A percentile compares a stretch with the other conserved stretches of the same genome.
Conservation (phyloP, 37 sponge, comb jelly and placozoan species). For the Geodia barretti region DNA sequence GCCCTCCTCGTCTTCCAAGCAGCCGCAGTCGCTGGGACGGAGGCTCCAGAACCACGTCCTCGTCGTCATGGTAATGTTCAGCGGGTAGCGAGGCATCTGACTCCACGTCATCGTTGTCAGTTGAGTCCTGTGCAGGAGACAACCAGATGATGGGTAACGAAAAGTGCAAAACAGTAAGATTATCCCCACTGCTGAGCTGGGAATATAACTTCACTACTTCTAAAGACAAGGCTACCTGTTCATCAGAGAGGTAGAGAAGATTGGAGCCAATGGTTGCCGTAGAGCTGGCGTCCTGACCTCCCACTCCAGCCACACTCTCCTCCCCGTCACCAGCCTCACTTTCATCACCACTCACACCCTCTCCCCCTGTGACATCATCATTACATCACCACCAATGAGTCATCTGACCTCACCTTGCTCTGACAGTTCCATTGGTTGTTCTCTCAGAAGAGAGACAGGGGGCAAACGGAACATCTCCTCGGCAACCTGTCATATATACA, state of each 20-base stretch:
- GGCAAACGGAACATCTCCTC: constrained; percentile 79
- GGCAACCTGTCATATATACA: too few species aligned
- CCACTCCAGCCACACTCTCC: constrained; percentile 9
- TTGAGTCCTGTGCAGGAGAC: constrained; percentile 39
- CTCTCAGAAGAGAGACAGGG: constrained; percentile 51
- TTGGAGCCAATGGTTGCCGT: constrained; percentile 54
- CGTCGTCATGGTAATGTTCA: constrained; percentile 44
- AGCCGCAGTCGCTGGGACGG: not conserved
- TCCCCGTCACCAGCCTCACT: constrained; percentile 57
- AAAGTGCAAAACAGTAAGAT: not conserved
- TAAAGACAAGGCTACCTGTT: constrained; percentile 18
- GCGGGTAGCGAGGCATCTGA: constrained; percentile 40
- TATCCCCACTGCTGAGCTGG: too few species aligned
- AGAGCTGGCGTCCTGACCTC: constrained; percentile 47
- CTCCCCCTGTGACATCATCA: not conserved
- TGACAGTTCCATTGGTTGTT: constrained; percentile 23
- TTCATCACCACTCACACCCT: constrained; percentile 20
- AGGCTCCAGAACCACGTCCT: not conserved
- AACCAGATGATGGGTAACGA: not conserved
- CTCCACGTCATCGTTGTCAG: constrained; percentile 62
- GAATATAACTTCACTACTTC: not conserved
- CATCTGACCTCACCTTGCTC: constrained; percentile 12
- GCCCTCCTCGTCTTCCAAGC: not conserved
- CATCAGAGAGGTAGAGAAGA: constrained; percentile 60
- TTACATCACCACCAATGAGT: not conserved